Base-by-base conservation (phyloP, 2,888 invertebrate species). In the Leptopterna dolabrata region DNA sequence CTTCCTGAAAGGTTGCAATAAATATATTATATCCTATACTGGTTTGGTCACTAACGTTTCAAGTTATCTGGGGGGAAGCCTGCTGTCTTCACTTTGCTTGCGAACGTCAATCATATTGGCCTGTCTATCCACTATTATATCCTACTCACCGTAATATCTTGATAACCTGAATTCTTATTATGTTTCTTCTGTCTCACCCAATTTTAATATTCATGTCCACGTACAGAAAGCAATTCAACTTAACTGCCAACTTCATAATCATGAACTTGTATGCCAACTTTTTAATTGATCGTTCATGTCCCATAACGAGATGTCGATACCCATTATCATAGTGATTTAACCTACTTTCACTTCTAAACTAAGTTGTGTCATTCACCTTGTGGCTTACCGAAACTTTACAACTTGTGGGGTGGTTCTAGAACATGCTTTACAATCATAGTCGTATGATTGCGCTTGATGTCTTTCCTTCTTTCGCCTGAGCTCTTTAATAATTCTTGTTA, bases 1-100 rank as follows among this genome's bases (percentile, higher is more conserved):
- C 78, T 78, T 78, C 78, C 27, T 63, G 63, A 63, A n/a, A 63
- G 63, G 63, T 63, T 63, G 63, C 63, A 63, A 63, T 24, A 63
- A 24, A 24, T 24, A 63, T 36, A 36, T 36, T 36, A 36, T 36
- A 16, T 51, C n/a, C 24, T 27, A 19, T 63, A 51, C 24, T 24
- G 0, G 63, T 63, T 63, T 63, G 63, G 24, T 19, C 63, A 63
- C 63, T 63, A 63, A 63, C 63, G 13, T 63, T n/a, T 51, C 63
- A 24, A 63, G 63, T 63, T 63, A 0, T 63, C 24, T 47, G 7
- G 2, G 1, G 63, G 63, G 63, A 24, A 63, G 24, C 63, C 63
- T 63, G 55, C 55, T 55, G 24, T 63, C 6, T 63, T 24, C 63
- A 13, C 24, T 2, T 24, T 63, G 63, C 19, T 63, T 63, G 19